Conservation (phyloP, 1,140 invertebrate species). For the Aphelenchoides besseyi region DNA sequence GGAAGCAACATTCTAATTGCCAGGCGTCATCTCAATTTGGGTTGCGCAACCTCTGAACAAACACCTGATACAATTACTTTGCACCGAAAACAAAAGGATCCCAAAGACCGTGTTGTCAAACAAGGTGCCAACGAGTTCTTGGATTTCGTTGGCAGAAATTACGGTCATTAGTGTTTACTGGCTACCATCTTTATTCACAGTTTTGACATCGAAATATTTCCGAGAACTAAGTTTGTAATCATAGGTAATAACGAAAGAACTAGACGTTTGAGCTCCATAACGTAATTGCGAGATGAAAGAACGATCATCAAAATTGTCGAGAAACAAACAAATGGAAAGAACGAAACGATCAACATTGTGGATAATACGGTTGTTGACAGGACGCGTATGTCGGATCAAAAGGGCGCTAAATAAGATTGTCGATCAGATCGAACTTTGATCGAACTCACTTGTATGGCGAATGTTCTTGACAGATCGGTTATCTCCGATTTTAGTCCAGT, state of each 20-base stretch:
- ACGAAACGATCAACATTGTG: background rate
- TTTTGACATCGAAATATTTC: no score
- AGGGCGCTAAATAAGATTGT: background rate
- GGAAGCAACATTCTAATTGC: background rate
- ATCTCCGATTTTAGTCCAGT: background rate
- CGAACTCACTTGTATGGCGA: background rate
- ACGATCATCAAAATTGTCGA: background rate
- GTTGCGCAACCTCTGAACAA: conserved; percentile 11
- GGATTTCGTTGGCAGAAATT: background rate
- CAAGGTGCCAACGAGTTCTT: background rate
- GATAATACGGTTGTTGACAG: background rate
- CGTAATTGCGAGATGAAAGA: no score
- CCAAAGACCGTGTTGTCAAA: background rate
- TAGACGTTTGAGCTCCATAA: no score
- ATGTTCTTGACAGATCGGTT: background rate
- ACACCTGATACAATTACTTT: background rate
- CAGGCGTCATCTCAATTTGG: background rate
- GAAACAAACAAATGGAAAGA: no score
- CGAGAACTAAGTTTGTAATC: background rate
- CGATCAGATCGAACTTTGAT: background rate
- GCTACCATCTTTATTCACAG: background rate
- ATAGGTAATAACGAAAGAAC: background rate
- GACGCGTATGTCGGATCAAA: background rate
- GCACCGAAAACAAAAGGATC: conserved; percentile 4
- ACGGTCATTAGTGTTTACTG: background rate